phyloP scores from a whole-genome alignment of 2,888 invertebrate genomes.

The Linnaemya vulpina region DNA sequence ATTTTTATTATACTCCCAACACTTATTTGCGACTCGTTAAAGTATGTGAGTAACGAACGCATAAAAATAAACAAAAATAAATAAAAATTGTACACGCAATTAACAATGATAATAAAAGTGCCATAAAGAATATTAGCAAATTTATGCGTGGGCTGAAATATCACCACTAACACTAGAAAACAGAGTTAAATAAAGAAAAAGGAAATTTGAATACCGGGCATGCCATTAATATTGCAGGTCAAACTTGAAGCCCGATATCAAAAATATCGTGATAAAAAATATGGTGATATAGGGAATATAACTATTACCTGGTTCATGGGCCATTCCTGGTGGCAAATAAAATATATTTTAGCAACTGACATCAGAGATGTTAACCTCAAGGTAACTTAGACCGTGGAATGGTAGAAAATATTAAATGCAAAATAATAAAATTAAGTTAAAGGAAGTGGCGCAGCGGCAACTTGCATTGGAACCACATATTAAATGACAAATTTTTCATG shows the following conservation, averaged over 20 bases:
- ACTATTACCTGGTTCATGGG: no score
- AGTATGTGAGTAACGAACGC: background rate
- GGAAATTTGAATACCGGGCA: background rate
- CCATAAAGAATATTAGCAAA: conserved; percentile 46
- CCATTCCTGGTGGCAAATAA: no score
- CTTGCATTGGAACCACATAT: no score
- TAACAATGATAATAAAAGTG: conserved; percentile 43
- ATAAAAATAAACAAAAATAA: conserved; percentile 4
- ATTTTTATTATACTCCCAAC: conserved; percentile 13
- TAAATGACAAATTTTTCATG: no score
- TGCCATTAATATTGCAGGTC: background rate
- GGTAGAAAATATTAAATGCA: no score
- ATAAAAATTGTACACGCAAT: conserved; percentile 40
- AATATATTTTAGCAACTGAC: no score
- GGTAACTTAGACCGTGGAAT: no score
- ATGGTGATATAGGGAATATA: no score
- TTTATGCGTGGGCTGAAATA: conserved; percentile 47
- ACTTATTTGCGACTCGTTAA: background rate
- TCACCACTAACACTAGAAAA: background rate
- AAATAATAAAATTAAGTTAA: no score
- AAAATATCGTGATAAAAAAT: no score
- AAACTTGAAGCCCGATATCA: background rate
- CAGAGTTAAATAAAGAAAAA: background rate
- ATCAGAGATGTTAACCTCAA: no score
- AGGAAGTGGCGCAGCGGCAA: no score